phyloP scores from a whole-genome alignment of 2,113 vertebrate species.

The Erythrocebus patas region DNA sequence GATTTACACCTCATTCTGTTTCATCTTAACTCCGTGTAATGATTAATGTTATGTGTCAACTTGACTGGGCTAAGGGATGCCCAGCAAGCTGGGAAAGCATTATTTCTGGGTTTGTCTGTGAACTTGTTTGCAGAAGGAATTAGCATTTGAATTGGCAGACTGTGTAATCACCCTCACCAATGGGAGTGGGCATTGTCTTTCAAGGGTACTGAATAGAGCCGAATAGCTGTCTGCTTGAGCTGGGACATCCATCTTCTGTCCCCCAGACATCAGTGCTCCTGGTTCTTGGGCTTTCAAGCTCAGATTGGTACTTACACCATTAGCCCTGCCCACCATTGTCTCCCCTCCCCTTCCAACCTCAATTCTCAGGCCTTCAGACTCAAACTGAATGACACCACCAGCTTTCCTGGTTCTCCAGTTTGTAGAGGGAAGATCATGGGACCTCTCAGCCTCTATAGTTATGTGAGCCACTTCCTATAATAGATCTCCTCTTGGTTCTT shows the following conservation, averaged over 20 bases:
- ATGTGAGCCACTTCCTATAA: not conserved
- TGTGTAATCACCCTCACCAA: not conserved
- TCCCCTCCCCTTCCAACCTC: not conserved
- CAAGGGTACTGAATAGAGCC: not conserved
- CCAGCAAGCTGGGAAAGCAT: not conserved
- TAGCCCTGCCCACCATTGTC: not conserved
- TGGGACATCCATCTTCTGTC: not conserved
- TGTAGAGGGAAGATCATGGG: not conserved
- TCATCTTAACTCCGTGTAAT: not conserved
- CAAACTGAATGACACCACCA: not conserved
- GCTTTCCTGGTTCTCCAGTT: not conserved
- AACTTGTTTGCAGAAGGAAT: not conserved
- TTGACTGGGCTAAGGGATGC: not conserved
- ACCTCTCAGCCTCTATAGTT: not conserved
- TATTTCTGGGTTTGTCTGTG: not conserved
- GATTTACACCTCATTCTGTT: not conserved
- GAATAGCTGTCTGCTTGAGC: not conserved
- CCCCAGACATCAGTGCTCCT: not conserved
- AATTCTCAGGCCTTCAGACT: not conserved
- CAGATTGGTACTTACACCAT: not conserved
- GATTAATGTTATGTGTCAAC: not conserved
- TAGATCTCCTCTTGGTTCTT: not conserved
- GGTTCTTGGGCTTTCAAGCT: not conserved
- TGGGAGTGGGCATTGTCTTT: not conserved
- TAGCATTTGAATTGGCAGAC: not conserved